Evolutionary conservation across 23 tunicate genomes (phyloP).

Genomic region (Trididemnum nubilum): DNA sequence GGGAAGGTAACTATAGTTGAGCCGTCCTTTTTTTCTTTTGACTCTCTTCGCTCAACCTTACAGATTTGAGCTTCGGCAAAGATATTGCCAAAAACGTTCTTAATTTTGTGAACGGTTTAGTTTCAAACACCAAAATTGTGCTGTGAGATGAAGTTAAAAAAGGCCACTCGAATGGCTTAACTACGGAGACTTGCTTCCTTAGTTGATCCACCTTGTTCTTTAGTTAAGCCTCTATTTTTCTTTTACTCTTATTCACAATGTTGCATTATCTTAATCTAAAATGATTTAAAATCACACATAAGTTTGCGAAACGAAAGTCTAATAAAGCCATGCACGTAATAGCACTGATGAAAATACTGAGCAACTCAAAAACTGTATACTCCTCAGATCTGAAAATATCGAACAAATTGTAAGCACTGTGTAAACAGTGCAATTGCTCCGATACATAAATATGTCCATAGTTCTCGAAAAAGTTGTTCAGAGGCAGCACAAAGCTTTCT

Average conservation of each 20-base stretch:
- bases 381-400: not conserved
- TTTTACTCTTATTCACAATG: not conserved
- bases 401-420: not conserved
- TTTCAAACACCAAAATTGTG: not conserved
- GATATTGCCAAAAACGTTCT: conserved; percentile 4
- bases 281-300: not conserved
- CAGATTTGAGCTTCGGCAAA: not conserved
- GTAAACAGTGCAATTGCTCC: not conserved
- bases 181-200: conserved; percentile 6
- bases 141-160: not conserved
- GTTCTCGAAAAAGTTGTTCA: not conserved
- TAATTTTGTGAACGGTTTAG: not conserved
- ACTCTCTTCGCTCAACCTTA: not conserved
- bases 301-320: not conserved
- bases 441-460: not conserved
- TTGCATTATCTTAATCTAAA: not conserved
- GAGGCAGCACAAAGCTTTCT: no score
- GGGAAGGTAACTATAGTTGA: conserved; percentile 12
- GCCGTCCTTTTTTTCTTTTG: conserved; percentile 2
- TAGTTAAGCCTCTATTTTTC: conserved; percentile 1
- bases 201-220: conserved; percentile 14
- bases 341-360: not conserved
- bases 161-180: not conserved
- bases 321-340: not conserved
- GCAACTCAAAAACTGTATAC: not conserved